phyloP scores from a whole-genome alignment of 1,140 invertebrate genomes.

The Drosophila bocki region DNA sequence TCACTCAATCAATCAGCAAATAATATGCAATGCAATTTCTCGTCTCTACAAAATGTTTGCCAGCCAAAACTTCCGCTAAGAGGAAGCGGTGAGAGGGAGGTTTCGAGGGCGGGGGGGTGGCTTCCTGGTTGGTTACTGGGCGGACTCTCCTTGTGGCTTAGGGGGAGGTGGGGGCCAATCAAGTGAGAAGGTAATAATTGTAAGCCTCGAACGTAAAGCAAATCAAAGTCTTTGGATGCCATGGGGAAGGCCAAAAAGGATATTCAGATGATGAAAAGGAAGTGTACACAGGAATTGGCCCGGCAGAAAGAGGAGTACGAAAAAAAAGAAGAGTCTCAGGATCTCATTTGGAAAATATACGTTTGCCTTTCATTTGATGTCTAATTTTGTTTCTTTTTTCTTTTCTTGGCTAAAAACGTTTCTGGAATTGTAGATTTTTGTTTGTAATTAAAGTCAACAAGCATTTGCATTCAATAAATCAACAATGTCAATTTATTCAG shows the following conservation, averaged over 20 bases:
- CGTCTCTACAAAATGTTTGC: conserved; percentile 73
- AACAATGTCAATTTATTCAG: not conserved
- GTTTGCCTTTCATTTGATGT: conserved; percentile 36
- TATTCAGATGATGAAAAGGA: conserved; percentile 42
- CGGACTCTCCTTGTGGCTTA: not conserved
- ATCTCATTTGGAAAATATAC: conserved; percentile 21
- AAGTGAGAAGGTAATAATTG: conserved; percentile 49
- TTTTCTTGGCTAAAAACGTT: not conserved
- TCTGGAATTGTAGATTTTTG: not conserved
- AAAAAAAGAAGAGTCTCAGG: not conserved
- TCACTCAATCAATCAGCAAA: conserved; percentile 83
- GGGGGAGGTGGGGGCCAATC: conserved; percentile 24
- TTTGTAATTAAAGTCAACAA: not conserved
- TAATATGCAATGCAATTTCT: conserved; percentile 82
- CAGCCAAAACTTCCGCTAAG: conserved; percentile 59
- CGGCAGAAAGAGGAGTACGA: no score
- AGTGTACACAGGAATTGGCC: conserved; percentile 13
- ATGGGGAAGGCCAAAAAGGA: conserved; percentile 25
- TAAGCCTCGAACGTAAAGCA: conserved; percentile 29
- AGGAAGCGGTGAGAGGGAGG: conserved; percentile 19
- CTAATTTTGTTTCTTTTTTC: conserved; percentile 24
- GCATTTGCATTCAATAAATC: not conserved
- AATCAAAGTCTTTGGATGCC: conserved; percentile 27
- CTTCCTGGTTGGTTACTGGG: not conserved
- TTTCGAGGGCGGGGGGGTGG: not conserved